Base-by-base conservation (phyloP, 35 echinoderm and acorn worm species). In the Heliocidaris tuberculata region DNA sequence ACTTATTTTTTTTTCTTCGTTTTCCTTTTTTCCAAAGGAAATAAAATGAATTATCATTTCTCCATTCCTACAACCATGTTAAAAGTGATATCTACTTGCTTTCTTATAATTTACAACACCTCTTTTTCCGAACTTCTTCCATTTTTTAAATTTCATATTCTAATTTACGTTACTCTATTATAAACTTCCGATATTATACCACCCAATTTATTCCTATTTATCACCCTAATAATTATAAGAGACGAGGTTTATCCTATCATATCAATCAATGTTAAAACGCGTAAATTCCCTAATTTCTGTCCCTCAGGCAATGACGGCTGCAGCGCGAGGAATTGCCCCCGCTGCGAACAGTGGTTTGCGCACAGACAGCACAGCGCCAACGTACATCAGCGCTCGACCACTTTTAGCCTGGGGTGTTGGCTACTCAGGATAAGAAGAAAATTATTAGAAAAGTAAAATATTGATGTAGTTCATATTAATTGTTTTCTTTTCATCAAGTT, bases 361-460 rank as follows among this genome's bases (percentile, higher is more conserved):
- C 91, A 93, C 50, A 93, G 91, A 93, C 91, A 50, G 47, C 91
- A 59, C 50, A 93, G 91, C 91, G 91, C 91, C 91, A 93, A 31
- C 87, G 47, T 59, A 52, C 50, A 93, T 31, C 91, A 93, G 91
- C 31, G 91, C 15, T 59, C 50, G 48, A 49, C 47, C 91, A 52
- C 29, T 93, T 50, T 59, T 93, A 48, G 91, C 91, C 91, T 27
- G 9, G 91, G 91, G 48, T 93, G 48, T 56, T 92, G 31, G 87
- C 87, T 19, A 32, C 0, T 89, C 32, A 35, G 16, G 65, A 27
- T 0, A 78, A 78, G 65, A 78, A 78, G 27, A 70, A 78, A 78
- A 56, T 11, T 56, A 56, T 56, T 56, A 56, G 52, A 56, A 56
- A 24, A 78, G 65, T 78, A 78, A 78, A 78, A 78, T 78, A 78